phyloP scores from a whole-genome alignment of 2,888 invertebrate genomes.

The Spisula subtruncata region DNA sequence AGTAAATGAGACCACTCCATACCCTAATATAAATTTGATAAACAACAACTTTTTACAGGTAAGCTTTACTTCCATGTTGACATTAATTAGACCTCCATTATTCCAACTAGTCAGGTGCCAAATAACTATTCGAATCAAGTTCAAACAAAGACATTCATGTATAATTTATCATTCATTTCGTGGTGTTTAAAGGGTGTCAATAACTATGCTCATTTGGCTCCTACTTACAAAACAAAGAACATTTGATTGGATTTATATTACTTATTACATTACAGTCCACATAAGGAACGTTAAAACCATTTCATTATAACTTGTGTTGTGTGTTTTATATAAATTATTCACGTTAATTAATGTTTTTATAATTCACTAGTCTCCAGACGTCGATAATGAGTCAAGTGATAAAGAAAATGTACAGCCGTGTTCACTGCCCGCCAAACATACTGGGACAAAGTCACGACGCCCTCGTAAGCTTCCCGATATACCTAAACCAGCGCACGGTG shows the following conservation, averaged over 20 bases:
- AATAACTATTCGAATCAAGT: too few relatives aligned
- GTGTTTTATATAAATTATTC: not conserved
- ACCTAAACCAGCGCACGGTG: conserved; percentile 71
- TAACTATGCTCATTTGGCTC: too few relatives aligned
- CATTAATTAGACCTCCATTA: not conserved
- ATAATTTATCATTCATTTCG: not conserved
- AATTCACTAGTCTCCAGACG: conserved; percentile 34
- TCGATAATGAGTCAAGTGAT: conserved; percentile 63
- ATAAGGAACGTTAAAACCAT: too few relatives aligned
- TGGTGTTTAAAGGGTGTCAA: not conserved
- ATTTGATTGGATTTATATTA: too few relatives aligned
- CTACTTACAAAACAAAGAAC: too few relatives aligned
- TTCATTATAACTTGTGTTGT: too few relatives aligned
- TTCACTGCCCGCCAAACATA: conserved; percentile 48
- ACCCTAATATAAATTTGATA: conserved; percentile 64
- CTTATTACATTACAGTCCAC: too few relatives aligned
- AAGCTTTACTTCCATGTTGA: conserved; percentile 1
- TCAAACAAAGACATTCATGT: too few relatives aligned
- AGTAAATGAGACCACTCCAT: conserved; percentile 57
- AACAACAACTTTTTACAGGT: conserved; percentile 72
- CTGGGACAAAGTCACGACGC: conserved; percentile 57
- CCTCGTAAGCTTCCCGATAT: conserved; percentile 81
- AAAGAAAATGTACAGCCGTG: conserved; percentile 60
- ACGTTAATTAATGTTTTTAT: not conserved
- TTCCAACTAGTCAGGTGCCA: too few relatives aligned